Percentiles rank a stretch among this genome's conserved stretches.
Conservation (phyloP, 2,888 invertebrate genomes). For the Allygus modestus region DNA sequence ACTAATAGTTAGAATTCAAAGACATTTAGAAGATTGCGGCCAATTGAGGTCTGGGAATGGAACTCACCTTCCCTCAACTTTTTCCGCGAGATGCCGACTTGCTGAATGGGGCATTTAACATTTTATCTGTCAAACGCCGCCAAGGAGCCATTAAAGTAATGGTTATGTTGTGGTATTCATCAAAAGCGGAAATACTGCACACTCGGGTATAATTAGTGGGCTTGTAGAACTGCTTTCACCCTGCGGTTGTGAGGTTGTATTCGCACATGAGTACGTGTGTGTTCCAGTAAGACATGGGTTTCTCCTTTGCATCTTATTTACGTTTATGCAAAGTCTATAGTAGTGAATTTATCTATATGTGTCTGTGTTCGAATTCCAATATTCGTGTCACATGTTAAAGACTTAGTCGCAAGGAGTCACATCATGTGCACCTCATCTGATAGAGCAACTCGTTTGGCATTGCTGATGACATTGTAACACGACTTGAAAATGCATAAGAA, state of each 20-base stretch:
- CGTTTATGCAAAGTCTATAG: too few relatives aligned
- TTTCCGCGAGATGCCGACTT: neutral
- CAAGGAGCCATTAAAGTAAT: neutral
- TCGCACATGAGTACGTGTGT: neutral
- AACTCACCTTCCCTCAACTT: neutral
- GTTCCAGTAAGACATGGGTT: neutral
- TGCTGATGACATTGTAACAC: too few relatives aligned
- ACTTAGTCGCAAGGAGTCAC: too few relatives aligned
- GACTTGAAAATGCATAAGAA: too few relatives aligned
- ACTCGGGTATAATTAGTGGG: neutral
- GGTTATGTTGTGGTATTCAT: constrained; percentile 26
- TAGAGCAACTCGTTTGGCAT: too few relatives aligned
- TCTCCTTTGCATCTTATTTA: neutral
- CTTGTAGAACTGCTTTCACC: constrained; percentile 29
- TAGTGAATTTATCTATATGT: too few relatives aligned
- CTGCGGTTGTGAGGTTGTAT: neutral
- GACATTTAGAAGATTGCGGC: neutral
- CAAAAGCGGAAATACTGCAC: constrained; percentile 32
- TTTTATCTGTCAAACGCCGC: constrained; percentile 2
- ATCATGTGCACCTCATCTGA: too few relatives aligned
- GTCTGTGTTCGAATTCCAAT: too few relatives aligned
- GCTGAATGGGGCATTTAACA: constrained; percentile 15
- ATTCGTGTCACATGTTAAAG: too few relatives aligned
- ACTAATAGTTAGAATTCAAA: too few relatives aligned
- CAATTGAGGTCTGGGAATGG: neutral